Percentiles rank a stretch among this genome's conserved stretches.
These are phyloP conservation scores for Hydrozoanthus tunicans DNA, from an alignment of 64 coral and sea anemone species.

Conservation along the genomic window DNA sequence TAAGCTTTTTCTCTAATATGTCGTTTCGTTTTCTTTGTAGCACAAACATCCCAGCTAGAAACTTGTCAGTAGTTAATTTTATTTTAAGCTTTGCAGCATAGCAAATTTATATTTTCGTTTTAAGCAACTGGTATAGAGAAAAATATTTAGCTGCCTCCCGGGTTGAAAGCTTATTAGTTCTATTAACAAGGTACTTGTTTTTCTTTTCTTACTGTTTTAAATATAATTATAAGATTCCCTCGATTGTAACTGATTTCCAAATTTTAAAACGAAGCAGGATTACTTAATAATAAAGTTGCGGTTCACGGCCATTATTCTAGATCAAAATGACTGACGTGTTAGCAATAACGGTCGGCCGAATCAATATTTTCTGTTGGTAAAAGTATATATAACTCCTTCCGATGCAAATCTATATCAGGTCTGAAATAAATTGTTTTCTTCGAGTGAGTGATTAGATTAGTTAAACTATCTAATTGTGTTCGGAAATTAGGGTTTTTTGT, in stretches of 20 bases:
- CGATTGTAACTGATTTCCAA: neutral
- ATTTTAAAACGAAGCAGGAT: neutral
- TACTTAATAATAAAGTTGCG: neutral
- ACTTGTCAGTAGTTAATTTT: conserved; percentile 29
- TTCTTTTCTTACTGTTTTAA: conserved; percentile 8
- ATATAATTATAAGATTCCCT: conserved; percentile 10
- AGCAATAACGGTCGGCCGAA: conserved; percentile 18
- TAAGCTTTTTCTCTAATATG: neutral
- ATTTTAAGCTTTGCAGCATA: neutral
- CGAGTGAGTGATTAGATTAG: conserved; percentile 69
- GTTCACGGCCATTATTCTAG: neutral
- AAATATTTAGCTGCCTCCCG: conserved; percentile 21
- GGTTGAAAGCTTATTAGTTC: conserved; percentile 8
- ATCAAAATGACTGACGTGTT: conserved; percentile 60
- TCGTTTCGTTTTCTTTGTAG: neutral
- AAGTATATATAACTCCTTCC: conserved; percentile 55
- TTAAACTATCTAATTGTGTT: conserved; percentile 86
- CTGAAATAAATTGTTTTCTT: conserved; percentile 66
- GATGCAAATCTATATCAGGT: conserved; percentile 51
- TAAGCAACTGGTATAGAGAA: neutral
- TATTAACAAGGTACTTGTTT: conserved; percentile 28
- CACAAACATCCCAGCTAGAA: neutral
- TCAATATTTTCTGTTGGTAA: conserved; percentile 28
- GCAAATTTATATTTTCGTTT: neutral
- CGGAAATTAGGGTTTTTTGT: conserved; percentile 74